Conservation (phyloP, 2,888 invertebrate species). For the Acleris laterana region DNA sequence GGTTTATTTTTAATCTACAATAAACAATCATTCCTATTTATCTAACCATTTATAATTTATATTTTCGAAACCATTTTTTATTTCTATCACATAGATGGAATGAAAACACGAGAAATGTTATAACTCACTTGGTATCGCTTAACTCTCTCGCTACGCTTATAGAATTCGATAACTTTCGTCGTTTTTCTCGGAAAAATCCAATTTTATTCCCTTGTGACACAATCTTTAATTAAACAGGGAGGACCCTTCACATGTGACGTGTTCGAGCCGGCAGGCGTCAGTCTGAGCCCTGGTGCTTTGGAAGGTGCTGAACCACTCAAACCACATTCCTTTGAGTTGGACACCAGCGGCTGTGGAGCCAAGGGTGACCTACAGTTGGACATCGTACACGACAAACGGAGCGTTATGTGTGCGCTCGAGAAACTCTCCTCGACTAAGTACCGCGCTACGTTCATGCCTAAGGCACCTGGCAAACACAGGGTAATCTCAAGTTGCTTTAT, state of each 20-base stretch:
- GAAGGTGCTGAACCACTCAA: constrained; percentile 93
- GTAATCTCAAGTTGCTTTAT: constrained; percentile 60
- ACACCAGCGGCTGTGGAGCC: constrained; percentile 87
- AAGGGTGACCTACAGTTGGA: constrained; percentile 94
- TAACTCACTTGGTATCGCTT: too few relatives aligned
- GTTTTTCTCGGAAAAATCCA: not conserved
- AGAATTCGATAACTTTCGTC: too few relatives aligned
- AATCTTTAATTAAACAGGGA: constrained; percentile 82
- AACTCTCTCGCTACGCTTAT: too few relatives aligned
- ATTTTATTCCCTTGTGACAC: not conserved
- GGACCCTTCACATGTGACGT: constrained; percentile 98
- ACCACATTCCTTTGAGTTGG: constrained; percentile 92
- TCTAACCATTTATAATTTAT: too few relatives aligned
- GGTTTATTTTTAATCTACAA: too few relatives aligned
- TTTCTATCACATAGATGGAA: too few relatives aligned
- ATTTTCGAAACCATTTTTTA: too few relatives aligned
- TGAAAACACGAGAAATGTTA: too few relatives aligned
- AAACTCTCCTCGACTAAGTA: constrained; percentile 91
- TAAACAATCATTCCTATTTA: too few relatives aligned
- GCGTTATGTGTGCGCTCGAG: constrained; percentile 92
- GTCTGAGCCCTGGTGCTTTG: constrained; percentile 87
- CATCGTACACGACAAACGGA: constrained; percentile 94
- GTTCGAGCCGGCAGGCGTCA: constrained; percentile 96
- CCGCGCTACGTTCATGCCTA: constrained; percentile 91
- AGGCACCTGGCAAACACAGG: constrained; percentile 91